Evolutionary conservation across 2,888 invertebrate genomes (phyloP).

Genomic region (Tenthredo amoena): DNA sequence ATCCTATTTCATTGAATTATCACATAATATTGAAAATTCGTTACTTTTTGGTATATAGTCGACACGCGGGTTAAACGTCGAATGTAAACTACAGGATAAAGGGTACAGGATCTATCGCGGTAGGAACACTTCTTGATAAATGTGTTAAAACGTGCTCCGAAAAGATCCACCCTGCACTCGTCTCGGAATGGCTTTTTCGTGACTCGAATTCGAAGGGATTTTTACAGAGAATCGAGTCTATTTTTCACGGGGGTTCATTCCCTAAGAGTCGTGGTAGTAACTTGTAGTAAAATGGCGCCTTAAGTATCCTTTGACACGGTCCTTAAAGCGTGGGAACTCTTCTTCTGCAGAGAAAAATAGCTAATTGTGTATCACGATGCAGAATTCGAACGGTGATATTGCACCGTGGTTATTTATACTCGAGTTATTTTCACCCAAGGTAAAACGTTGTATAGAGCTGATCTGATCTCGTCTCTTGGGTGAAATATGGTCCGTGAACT

Average conservation of each 20-base stretch:
- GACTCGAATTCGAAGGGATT: not conserved
- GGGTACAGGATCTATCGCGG: not conserved
- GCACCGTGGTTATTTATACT: not conserved
- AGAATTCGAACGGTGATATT: not conserved
- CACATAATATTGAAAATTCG: not conserved
- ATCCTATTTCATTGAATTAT: not conserved
- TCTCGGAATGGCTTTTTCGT: not conserved
- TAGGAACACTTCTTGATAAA: not conserved
- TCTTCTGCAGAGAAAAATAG: not conserved
- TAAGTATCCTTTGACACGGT: not conserved
- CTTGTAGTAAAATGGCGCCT: not conserved
- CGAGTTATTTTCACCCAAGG: not conserved
- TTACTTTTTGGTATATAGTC: not conserved
- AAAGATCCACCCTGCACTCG: not conserved
- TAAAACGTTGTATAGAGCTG: not conserved
- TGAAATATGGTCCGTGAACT: not conserved
- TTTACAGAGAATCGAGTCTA: not conserved
- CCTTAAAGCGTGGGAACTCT: not conserved
- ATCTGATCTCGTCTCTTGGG: not conserved
- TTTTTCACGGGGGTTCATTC: not conserved
- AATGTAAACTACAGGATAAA: not conserved
- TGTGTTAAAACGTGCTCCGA: not conserved
- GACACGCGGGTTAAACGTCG: not conserved
- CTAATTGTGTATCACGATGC: not conserved
- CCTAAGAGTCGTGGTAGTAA: not conserved